Evolutionary conservation across 2,113 vertebrate species (phyloP), one percentile per base, ranked within the genome.

Genomic region (Struthidea cinerea): DNA sequence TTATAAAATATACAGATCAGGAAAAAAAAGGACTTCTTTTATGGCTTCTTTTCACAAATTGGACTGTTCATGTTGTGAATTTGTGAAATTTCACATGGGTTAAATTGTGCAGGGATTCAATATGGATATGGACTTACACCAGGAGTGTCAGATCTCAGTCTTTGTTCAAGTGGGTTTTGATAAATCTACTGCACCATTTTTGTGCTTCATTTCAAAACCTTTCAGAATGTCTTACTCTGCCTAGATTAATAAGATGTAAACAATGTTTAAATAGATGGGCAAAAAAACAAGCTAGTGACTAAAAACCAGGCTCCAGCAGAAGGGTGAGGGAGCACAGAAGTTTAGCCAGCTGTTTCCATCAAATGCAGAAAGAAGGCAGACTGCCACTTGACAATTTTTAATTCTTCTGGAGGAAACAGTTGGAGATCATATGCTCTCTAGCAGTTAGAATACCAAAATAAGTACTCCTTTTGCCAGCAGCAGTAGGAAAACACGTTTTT

Each of bases 351-450:
- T 93, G 94, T 94, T 96, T 83, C 83, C 37, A 47, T 65, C 76
- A 92, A 86, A 92, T 69, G 37, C 71, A 73, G 79, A 88, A 88
- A 76, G 79, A 85, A 92, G 41, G 63, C 86, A 93, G 79, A 92
- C 92, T 95, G 83, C 83, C 79, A 44, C 55, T 80, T 79, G 76
- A 88, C 86, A 80, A 92, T 94, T 96, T 92, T 83, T 90, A 79
- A 68, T 95, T 95, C 57, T 94, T 93, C 82, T 89, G 84, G 70
- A 96, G 95, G 83, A 83, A 95, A 92, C 79, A 86, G 75, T 94
- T 95, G 91, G 89, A 86, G 79, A 94, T 94, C 96, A 93, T 95
- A 92, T 90, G 94, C 53, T 96, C 91, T 82, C 47, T 82, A 94
- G 88, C 85, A 93, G 83, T 90, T 75, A 68, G 88, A 93, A 95